Conservation (phyloP, 2,113 vertebrate species). For the Brachyhypopomus occidentalis region DNA sequence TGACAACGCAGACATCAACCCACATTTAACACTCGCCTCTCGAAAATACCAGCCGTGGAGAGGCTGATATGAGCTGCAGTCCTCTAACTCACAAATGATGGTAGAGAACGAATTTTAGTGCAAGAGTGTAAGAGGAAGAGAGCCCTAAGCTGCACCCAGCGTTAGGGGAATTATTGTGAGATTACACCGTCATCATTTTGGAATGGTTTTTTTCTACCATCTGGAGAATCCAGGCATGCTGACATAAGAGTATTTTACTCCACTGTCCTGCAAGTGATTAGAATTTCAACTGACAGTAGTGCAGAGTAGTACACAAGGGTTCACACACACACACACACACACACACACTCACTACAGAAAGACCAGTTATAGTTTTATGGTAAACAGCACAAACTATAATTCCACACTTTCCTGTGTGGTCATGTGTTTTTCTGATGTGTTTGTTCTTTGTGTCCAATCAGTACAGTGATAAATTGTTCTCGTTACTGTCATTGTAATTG, state of each 20-base stretch:
- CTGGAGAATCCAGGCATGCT: conserved; percentile 74
- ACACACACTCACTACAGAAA: conserved; percentile 56
- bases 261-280: conserved; percentile 73
- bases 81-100: conserved; percentile 74
- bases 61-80: conserved; percentile 48
- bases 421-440: conserved; percentile 2
- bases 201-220: conserved; percentile 71
- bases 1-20: conserved; percentile 47
- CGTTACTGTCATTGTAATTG: too few relatives aligned
- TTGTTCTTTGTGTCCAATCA: neutral
- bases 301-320: conserved; percentile 69
- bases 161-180: conserved; percentile 76
- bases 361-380: conserved; percentile 37
- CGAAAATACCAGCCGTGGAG: conserved; percentile 43
- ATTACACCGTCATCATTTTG: conserved; percentile 81
- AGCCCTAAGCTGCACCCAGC: conserved; percentile 77
- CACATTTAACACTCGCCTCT: conserved; percentile 52
- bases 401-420: conserved; percentile 14
- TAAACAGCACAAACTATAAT: conserved; percentile 43
- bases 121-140: conserved; percentile 67
- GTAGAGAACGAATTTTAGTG: conserved; percentile 68
- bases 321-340: conserved; percentile 66
- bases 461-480: too few relatives aligned
- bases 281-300: conserved; percentile 79
- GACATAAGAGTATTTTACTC: conserved; percentile 75